A percentile compares a stretch with the other conserved stretches of the same genome.
phyloP scores from a whole-genome alignment of 2,797 vertebrate species.

The Propithecus perrieri region DNA sequence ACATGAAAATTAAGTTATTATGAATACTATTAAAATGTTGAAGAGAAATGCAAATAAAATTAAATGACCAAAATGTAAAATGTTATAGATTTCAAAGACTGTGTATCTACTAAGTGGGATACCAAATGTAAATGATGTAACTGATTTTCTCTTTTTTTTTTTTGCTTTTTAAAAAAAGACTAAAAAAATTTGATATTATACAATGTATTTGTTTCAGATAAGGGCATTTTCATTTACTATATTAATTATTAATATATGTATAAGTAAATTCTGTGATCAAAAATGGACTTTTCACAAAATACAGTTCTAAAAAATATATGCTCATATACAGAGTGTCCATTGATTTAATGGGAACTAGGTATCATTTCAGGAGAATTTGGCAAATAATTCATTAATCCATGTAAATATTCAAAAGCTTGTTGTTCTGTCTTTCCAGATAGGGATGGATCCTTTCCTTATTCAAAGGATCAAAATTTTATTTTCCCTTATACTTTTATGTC shows the following conservation, averaged over 20 bases:
- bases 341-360: background rate
- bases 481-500: conserved; percentile 2
- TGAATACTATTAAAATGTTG: conserved; percentile 46
- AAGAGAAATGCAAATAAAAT: conserved; percentile 63
- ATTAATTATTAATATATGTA: background rate
- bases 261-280: background rate
- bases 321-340: background rate
- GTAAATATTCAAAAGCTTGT: conserved; percentile 36
- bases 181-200: conserved; percentile 54
- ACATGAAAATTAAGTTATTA: conserved; percentile 32
- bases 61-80: conserved; percentile 72
- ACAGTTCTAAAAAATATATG: conserved; percentile 1
- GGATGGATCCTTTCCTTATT: background rate
- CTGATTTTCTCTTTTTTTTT: conserved; percentile 46
- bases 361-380: background rate
- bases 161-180: conserved; percentile 61
- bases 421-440: background rate
- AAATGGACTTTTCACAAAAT: conserved; percentile 15
- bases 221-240: conserved; percentile 7
- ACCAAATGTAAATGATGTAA: conserved; percentile 59
- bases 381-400: conserved; percentile 10
- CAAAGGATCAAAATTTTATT: conserved; percentile 25
- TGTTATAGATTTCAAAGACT: conserved; percentile 73
- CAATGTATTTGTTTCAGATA: conserved; percentile 78
- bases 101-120: conserved; percentile 66